Percentiles rank a stretch among this genome's conserved stretches.
phyloP scores from a whole-genome alignment of 2,113 vertebrate genomes.

The Anseranas semipalmata region DNA sequence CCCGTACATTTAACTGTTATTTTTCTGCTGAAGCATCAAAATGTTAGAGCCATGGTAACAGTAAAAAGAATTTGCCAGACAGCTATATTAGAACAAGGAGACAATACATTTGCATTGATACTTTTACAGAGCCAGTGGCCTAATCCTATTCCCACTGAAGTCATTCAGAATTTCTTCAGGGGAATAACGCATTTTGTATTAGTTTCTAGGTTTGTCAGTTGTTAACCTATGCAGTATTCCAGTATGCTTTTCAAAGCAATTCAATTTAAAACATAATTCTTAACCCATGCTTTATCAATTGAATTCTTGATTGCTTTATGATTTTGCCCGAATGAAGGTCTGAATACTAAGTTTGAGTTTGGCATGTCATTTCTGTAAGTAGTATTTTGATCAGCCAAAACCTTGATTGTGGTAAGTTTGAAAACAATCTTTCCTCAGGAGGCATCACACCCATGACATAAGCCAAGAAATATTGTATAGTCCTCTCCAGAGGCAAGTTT shows the following conservation, averaged over 20 bases:
- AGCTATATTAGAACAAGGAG: background rate
- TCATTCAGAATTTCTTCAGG: background rate
- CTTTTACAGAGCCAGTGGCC: background rate
- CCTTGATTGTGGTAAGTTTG: conserved; percentile 46
- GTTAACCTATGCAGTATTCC: background rate
- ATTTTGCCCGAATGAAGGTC: background rate
- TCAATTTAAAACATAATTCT: background rate
- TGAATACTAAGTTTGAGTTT: background rate
- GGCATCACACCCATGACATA: conserved; percentile 33
- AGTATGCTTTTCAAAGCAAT: background rate
- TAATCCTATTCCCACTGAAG: conserved; percentile 6
- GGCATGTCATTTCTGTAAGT: background rate
- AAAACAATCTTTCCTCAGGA: conserved; percentile 77
- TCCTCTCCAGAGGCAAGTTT: conserved; percentile 40
- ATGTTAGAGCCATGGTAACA: conserved; percentile 29
- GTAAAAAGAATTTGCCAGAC: conserved; percentile 10
- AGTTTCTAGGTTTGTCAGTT: background rate
- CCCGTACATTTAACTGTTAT: background rate
- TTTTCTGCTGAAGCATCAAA: conserved; percentile 48
- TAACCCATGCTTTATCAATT: background rate
- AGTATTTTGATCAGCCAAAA: conserved; percentile 5
- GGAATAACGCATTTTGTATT: conserved; percentile 1
- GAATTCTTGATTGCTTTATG: background rate
- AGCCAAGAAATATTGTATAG: conserved; percentile 27
- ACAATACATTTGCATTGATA: conserved; percentile 6